phyloP scores from a whole-genome alignment of 2,797 vertebrate genomes.

The Diplodus puntazzo region DNA sequence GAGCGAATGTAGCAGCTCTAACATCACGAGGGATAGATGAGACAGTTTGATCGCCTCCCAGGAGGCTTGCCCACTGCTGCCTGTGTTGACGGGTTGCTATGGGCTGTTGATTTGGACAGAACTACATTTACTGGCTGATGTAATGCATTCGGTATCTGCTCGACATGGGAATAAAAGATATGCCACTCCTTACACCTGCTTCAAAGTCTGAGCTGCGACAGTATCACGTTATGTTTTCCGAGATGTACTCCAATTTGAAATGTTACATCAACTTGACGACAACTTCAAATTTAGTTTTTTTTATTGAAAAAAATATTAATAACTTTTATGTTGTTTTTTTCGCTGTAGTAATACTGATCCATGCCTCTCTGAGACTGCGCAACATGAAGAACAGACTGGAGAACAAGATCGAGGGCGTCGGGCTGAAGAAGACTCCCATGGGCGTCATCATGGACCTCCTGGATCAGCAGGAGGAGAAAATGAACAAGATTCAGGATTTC shows the following conservation, averaged over 20 bases:
- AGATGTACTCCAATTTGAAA: not conserved
- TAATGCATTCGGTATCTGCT: constrained; percentile 71
- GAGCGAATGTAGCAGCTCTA: constrained; percentile 43
- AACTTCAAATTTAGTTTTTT: not conserved
- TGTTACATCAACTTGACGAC: not conserved
- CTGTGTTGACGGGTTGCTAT: constrained; percentile 78
- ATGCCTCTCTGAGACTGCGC: constrained; percentile 95
- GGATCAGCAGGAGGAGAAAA: constrained; percentile 94
- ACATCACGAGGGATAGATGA: constrained; percentile 36
- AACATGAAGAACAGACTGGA: constrained; percentile 97
- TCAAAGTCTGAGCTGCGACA: constrained; percentile 15
- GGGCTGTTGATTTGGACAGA: constrained; percentile 70
- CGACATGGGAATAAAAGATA: constrained; percentile 62
- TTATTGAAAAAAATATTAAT: not conserved
- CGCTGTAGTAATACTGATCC: constrained; percentile 92
- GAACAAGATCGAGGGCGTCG: constrained; percentile 95
- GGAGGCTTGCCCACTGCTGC: constrained; percentile 53
- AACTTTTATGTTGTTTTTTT: constrained; percentile 1
- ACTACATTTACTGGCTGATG: constrained; percentile 76
- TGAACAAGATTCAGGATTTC: constrained; percentile 94
- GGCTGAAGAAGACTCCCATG: constrained; percentile 97
- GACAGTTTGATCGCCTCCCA: constrained; percentile 59
- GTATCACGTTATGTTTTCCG: constrained; percentile 50
- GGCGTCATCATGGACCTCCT: constrained; percentile 94
- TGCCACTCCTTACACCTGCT: constrained; percentile 28